Conservation (phyloP, 2,888 invertebrate species). For the Drosophila leonis region DNA sequence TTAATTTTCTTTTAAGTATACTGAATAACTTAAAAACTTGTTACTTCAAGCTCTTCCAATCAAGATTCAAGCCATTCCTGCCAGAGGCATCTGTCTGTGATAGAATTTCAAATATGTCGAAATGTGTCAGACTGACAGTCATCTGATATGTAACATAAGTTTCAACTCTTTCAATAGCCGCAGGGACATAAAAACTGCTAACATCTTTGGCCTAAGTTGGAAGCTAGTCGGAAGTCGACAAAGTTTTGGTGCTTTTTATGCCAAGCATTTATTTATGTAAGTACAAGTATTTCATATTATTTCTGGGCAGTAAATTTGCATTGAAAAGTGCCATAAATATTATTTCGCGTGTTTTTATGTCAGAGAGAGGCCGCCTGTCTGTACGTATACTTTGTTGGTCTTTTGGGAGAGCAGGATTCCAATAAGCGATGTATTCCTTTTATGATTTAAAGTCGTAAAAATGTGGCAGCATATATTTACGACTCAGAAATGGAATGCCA, state of each 20-base stretch:
- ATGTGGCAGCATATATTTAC: constrained; percentile 74
- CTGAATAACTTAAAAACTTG: constrained; percentile 6
- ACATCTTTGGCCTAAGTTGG: constrained; percentile 4
- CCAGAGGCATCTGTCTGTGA: not conserved
- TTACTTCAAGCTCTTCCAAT: not conserved
- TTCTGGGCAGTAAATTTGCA: constrained; percentile 70
- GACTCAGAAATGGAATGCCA: constrained; percentile 70
- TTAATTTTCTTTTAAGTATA: not conserved
- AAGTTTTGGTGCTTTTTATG: constrained; percentile 23
- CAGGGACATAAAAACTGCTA: not conserved
- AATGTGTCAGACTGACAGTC: not conserved
- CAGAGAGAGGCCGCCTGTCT: constrained; percentile 13
- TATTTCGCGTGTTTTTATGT: constrained; percentile 70
- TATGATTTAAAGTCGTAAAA: constrained; percentile 80
- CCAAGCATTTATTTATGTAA: constrained; percentile 46
- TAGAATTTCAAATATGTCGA: not conserved
- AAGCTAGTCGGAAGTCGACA: constrained; percentile 11
- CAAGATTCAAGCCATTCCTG: not conserved
- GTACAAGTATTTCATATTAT: constrained; percentile 57
- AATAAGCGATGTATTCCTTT: constrained; percentile 65
- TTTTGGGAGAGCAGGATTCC: constrained; percentile 51
- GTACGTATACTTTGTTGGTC: not conserved
- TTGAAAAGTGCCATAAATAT: constrained; percentile 79
- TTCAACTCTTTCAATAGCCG: constrained; percentile 7
- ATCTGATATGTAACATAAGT: constrained; percentile 8